Base-by-base conservation (phyloP, 2,888 invertebrate genomes). In the Mesochorus sp. region DNA sequence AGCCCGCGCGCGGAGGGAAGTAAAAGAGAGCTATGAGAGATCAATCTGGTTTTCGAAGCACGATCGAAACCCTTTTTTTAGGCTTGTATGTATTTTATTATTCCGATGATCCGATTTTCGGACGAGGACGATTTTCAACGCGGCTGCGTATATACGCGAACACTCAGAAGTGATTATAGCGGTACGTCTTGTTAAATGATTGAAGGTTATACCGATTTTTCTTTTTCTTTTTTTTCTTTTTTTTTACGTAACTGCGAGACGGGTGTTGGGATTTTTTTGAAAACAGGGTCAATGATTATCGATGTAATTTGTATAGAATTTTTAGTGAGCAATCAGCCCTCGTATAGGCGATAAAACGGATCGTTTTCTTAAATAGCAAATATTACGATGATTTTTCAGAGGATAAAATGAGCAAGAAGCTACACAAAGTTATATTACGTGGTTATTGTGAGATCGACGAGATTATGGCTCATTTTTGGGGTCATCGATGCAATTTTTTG, bases 31-130 rank as follows among this genome's bases (percentile, higher is more conserved):
- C 70, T 17, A 49, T 31, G 47, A 62, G 47, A 78, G 68, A 78
- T 74, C 73, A 68, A 74, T 78, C 62, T 68, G 42, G 77, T 64
- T 70, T 70, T 74, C 73, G 73, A 68, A 55, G 55, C 76, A 72
- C 73, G 62, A 39, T 39, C 53, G 49, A 39, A 28, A 42, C 55
- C 42, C 59, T 49, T 57, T 64, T 66, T 72, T 77, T 53, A 12
- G 55, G 61, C 37, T 53, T 14, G 2, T 17, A 17, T 31, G 31
- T 66, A 44, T 55, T 72, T 77, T 55, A 72, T 72, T 55, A 61
- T 73, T 67, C 53, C 61, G 34, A 51, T 53, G 64, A 61, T 61
- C 72, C 66, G 76, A 72, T 72, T 76, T 26, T 66, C 51, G 37
- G 8, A 67, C n/a, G 21, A 44, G 47, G 28, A 55, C 28, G 31